phyloP scores from a whole-genome alignment of 1,140 invertebrate species.

The Pseudomyrmex gracilis region DNA sequence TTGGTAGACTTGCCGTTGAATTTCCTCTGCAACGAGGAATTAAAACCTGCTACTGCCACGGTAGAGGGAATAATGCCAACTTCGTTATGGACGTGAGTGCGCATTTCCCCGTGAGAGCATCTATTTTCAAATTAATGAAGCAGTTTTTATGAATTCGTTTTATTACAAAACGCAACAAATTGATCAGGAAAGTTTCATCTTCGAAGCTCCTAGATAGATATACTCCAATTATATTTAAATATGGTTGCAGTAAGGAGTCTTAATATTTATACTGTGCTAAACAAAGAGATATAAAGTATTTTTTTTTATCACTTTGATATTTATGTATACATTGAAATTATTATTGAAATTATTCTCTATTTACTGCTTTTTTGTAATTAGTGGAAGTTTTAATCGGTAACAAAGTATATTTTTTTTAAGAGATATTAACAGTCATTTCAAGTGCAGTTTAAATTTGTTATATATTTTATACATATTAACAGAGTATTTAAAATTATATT shows the following conservation, averaged over 20 bases:
- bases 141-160: neutral
- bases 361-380: neutral
- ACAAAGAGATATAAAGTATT: neutral
- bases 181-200: neutral
- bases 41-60: constrained; percentile 91
- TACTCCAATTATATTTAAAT: too few species aligned
- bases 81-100: constrained; percentile 89
- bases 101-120: neutral
- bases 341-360: neutral
- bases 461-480: too few species aligned
- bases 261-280: too few species aligned
- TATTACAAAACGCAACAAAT: neutral
- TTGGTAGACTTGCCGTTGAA: constrained; percentile 94
- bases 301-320: constrained; percentile 7
- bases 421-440: neutral
- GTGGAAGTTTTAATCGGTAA: neutral
- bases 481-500: too few species aligned
- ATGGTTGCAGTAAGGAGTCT: too few species aligned
- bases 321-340: neutral
- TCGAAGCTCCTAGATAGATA: too few species aligned
- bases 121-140: constrained; percentile 5
- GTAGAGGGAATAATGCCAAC: constrained; percentile 95
- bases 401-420: neutral
- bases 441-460: neutral
- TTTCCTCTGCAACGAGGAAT: constrained; percentile 93